Base-by-base conservation (phyloP, 2,797 vertebrate species). In the Scarus forsteni region DNA sequence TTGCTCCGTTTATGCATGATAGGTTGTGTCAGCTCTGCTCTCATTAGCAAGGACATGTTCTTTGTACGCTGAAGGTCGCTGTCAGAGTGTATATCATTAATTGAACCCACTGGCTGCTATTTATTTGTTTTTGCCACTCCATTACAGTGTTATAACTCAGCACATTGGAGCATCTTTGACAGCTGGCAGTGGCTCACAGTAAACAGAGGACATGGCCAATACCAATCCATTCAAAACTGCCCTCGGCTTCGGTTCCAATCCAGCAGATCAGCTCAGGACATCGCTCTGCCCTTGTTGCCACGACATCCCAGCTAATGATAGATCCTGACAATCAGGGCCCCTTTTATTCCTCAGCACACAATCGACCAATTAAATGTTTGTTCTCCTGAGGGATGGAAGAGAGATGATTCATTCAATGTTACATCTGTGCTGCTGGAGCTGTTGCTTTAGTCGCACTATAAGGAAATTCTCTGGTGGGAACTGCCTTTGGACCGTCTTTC, bases 351-450 rank as follows among this genome's bases (percentile, higher is more conserved):
- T 73, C 67, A 49, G 54, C 75, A 67, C 70, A 78, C 40, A 78
- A 66, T 49, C 59, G 62, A 60, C 40, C 75, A 79, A 89, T 83
- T 75, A 54, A 75, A 77, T 66, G 60, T 12, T 49, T 72, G 40
- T 61, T 70, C 38, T 60, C 46, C 62, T 60, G n/a, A 52, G 54
- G 57, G 65, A 80, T 64, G 46, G 77, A 83, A 85, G 81, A 71
- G 36, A 55, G 18, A 35, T 19, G 54, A 71, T 71, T 35, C 50
- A 64, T 53, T 10, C 14, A 36, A 55, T 34, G 8, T 50, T 50
- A 46, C 55, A 53, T 51, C 52, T 60, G 51, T 67, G 67, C 61
- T 60, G 45, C 19, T 45, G 14, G 10, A 35, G 56, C 43, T 50
- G 46, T 55, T 38, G 39, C 0, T 64, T 55, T 13, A 57, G 44